Conservation (phyloP, 1,140 invertebrate genomes). For the Lamellibrachia luymesi region DNA sequence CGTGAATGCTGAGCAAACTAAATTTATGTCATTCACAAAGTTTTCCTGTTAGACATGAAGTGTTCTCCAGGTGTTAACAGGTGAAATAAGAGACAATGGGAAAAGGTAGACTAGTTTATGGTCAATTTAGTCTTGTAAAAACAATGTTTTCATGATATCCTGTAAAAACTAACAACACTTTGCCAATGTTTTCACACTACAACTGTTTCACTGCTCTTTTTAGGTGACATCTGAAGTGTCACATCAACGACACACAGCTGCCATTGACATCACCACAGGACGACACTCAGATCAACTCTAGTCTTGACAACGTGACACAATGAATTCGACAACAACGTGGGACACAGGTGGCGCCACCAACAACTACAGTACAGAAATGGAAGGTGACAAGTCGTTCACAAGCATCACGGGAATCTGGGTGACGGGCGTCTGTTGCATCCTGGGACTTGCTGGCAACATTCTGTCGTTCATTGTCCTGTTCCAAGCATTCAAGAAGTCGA, state of each 20-base stretch:
- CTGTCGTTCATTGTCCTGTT: constrained; percentile 52
- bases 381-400: constrained; percentile 16
- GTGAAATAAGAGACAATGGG: too few species aligned
- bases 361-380: neutral
- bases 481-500: constrained; percentile 48
- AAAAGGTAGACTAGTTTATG: neutral
- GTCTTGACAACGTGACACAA: neutral
- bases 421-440: constrained; percentile 18
- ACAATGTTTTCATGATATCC: neutral
- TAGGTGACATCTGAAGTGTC: neutral
- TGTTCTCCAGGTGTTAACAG: too few species aligned
- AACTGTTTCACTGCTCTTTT: neutral
- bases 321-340: neutral
- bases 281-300: neutral
- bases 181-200: neutral
- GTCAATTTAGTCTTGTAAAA: neutral
- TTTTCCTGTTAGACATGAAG: neutral
- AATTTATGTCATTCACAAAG: neutral
- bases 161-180: neutral
- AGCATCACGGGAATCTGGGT: constrained; percentile 33
- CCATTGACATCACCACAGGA: neutral
- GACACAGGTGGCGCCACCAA: neutral
- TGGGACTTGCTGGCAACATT: constrained; percentile 46
- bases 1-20: neutral
- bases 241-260: neutral